Percentiles rank a stretch among this genome's conserved stretches.
These are phyloP conservation scores for Bombylius major DNA, from an alignment of 2,888 invertebrate species.

Conservation along the genomic window DNA sequence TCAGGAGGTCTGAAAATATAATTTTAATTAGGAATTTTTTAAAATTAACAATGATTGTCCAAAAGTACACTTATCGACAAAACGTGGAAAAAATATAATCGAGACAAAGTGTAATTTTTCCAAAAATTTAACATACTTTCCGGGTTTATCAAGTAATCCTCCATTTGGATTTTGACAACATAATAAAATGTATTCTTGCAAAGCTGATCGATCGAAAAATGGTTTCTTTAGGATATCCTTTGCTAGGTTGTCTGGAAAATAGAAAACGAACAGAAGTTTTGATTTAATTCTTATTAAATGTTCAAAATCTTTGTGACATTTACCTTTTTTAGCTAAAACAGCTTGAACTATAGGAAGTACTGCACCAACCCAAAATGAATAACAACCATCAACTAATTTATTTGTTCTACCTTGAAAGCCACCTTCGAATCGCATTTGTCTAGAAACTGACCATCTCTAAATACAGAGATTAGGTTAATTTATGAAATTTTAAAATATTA, in stretches of 20 bases:
- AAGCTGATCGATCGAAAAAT: conserved; percentile 69
- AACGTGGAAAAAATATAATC: too few species aligned
- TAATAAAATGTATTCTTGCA: conserved; percentile 89
- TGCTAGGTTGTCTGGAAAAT: neutral
- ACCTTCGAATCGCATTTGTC: conserved; percentile 90
- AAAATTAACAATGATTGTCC: neutral
- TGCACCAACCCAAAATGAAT: conserved; percentile 98
- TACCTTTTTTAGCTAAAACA: conserved; percentile 45
- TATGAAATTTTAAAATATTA: neutral
- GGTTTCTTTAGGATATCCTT: conserved; percentile 22
- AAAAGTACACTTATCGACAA: neutral
- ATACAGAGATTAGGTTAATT: conserved; percentile 13
- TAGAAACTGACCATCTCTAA: conserved; percentile 73
- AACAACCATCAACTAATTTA: conserved; percentile 96
- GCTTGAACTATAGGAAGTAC: conserved; percentile 77
- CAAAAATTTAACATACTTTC: conserved; percentile 51
- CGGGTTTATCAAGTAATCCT: conserved; percentile 92
- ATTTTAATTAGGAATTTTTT: neutral
- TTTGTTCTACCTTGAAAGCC: conserved; percentile 97
- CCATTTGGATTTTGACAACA: conserved; percentile 83
- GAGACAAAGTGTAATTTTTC: neutral
- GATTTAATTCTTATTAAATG: too few species aligned
- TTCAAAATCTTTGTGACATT: too few species aligned
- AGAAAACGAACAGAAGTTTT: too few species aligned
- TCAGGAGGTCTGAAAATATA: conserved; percentile 57